phyloP scores from a whole-genome alignment of 2,113 vertebrate genomes.

The Edolisoma coerulescens region DNA sequence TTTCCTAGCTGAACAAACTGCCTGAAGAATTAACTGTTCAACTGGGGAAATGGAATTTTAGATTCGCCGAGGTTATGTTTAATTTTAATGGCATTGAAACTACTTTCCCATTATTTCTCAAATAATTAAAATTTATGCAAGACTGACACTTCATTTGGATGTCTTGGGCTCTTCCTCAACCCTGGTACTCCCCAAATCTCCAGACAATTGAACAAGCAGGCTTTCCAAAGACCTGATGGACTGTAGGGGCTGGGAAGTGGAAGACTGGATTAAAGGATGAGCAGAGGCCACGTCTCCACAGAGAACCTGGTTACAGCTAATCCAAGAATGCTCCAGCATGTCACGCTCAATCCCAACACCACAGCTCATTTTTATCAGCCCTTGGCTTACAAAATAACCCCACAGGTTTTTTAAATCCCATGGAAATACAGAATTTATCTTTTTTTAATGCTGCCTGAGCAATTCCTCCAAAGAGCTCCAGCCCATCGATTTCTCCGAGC shows the following conservation, averaged over 20 bases:
- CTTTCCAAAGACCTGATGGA: neutral
- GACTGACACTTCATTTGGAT: neutral
- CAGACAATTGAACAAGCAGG: neutral
- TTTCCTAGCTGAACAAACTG: neutral
- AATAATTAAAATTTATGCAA: neutral
- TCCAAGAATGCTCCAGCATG: neutral
- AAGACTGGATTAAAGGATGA: neutral
- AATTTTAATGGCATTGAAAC: neutral
- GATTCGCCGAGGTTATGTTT: neutral
- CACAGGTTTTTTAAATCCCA: neutral
- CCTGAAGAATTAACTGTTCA: neutral
- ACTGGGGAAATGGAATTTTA: neutral
- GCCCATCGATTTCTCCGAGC: rapidly evolving
- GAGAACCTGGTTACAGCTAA: neutral
- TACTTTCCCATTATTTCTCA: neutral
- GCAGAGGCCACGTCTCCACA: neutral
- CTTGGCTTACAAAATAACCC: neutral
- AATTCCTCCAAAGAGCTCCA: neutral
- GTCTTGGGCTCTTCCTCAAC: neutral
- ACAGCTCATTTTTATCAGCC: neutral
- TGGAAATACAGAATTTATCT: neutral
- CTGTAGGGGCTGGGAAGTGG: neutral
- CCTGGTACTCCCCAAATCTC: neutral
- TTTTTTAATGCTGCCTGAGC: neutral
- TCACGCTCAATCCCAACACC: neutral